phyloP scores from a whole-genome alignment of 1,140 invertebrate species.

The Zaprionus africanus region DNA sequence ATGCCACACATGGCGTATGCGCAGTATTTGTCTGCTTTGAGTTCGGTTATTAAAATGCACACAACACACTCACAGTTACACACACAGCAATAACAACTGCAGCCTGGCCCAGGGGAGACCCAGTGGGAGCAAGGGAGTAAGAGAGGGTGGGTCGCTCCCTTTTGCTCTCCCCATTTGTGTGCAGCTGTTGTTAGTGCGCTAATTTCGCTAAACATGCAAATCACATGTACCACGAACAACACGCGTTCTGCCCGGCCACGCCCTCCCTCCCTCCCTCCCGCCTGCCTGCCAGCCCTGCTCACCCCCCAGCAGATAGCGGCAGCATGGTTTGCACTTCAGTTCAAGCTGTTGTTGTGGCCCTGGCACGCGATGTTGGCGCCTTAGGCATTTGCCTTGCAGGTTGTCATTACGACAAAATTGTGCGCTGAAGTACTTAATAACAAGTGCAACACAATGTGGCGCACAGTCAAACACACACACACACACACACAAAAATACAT shows the following conservation, averaged over 20 bases:
- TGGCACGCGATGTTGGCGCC: constrained; percentile 74
- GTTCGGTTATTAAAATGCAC: constrained; percentile 69
- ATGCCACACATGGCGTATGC: constrained; percentile 69
- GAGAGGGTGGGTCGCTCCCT: not conserved
- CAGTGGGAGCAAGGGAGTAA: not conserved
- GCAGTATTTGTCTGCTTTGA: constrained; percentile 67
- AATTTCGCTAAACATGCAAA: constrained; percentile 81
- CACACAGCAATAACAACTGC: constrained; percentile 32
- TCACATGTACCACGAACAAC: constrained; percentile 61
- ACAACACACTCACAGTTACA: constrained; percentile 28
- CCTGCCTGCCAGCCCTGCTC: not conserved
- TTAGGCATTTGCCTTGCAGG: constrained; percentile 79
- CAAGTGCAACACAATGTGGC: constrained; percentile 77
- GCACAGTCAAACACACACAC: constrained; percentile 2
- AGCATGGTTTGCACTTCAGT: constrained; percentile 53
- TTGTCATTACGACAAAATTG: constrained; percentile 81
- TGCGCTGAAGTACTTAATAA: constrained; percentile 79
- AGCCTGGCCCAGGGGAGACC: not conserved
- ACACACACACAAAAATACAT: not conserved
- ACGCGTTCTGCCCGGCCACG: constrained; percentile 32
- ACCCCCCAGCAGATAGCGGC: constrained; percentile 4
- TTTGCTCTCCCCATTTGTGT: constrained; percentile 5
- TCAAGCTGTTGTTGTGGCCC: constrained; percentile 75
- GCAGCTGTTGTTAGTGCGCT: constrained; percentile 80
- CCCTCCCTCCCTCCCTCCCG: not conserved